Evolutionary conservation across 2,888 invertebrate species (phyloP), one percentile per base, ranked within the genome.

Genomic region (Troides helena): DNA sequence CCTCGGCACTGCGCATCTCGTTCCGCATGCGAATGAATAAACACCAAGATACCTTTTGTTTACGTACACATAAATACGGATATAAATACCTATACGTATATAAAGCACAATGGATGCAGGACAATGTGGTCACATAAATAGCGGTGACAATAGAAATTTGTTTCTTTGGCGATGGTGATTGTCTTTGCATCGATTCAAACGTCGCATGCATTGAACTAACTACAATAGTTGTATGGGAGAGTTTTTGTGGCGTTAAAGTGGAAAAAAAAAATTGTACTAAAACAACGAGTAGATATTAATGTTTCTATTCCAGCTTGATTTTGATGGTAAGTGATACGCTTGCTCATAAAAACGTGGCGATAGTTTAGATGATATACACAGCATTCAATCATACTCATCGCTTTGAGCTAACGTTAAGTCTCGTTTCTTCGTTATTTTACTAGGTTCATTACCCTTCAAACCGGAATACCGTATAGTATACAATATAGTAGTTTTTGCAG

Each of bases 71-170:
- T 67, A 62, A 62, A 56, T 62, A 62, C 25, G 8, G 43, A n/a
- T 8, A 58, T 58, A 65, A 10, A 62, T 39, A 18, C 53, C 23
- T 43, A 62, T 50, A 67, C 62, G 62, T 23, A 36, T 53, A 43
- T 56, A 67, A 21, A 4, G 46, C 18, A 62, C 62, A 68, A 58
- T 62, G 62, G 56, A 25, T 39, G 21, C 56, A 62, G 62, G 62
- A 68, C 62, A 68, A 68, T 63, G 63, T 68, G 36, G 57, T 50
- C 43, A 43, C 43, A 62, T 57, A 67, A 62, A 68, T 62, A 43
- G 50, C 36, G 1, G 50, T 18, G 21, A 58, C 60, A 64, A 68
- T 68, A 64, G 64, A 64, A 64, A 46, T 68, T 53, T 57, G 63
- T 64, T 64, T 64, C 63, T 62, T 57, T 57, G 39, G n/a, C 23